A percentile compares a stretch with the other conserved stretches of the same genome.
Evolutionary conservation across 2,113 vertebrate species (phyloP).

Genomic region (Hipposideros armiger): DNA sequence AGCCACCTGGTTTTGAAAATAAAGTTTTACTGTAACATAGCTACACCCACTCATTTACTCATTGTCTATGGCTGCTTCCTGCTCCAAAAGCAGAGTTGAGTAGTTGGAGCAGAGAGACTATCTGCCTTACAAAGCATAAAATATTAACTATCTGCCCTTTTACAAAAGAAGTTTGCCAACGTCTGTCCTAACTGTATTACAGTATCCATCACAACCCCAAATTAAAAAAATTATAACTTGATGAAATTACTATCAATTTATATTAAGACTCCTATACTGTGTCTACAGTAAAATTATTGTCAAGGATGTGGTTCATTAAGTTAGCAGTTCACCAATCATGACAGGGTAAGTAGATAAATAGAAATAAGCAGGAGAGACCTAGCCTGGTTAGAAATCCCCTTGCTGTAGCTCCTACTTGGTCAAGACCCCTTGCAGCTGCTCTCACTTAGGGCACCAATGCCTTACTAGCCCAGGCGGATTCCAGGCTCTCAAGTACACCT

Average conservation of each 20-base stretch:
- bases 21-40: neutral
- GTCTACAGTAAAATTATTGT: neutral
- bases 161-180: neutral
- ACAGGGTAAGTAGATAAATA: too few relatives aligned
- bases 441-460: too few relatives aligned
- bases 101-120: neutral
- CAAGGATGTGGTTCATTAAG: neutral
- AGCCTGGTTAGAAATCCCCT: too few relatives aligned
- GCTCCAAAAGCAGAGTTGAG: neutral
- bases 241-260: neutral
- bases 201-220: neutral
- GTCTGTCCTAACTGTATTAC: neutral
- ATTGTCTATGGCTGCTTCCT: neutral
- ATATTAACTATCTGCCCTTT: neutral
- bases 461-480: too few relatives aligned
- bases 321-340: neutral
- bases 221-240: slow-evolving; percentile 5
- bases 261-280: neutral
- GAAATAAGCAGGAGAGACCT: too few relatives aligned
- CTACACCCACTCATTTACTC: neutral
- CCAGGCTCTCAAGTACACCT: too few relatives aligned
- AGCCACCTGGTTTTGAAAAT: neutral
- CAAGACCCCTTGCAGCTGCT: too few relatives aligned
- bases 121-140: neutral
- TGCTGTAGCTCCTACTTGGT: too few relatives aligned